These are phyloP conservation scores for Chunga burmeisteri DNA, from an alignment of 2,113 vertebrate genomes.

Conservation along the genomic window DNA sequence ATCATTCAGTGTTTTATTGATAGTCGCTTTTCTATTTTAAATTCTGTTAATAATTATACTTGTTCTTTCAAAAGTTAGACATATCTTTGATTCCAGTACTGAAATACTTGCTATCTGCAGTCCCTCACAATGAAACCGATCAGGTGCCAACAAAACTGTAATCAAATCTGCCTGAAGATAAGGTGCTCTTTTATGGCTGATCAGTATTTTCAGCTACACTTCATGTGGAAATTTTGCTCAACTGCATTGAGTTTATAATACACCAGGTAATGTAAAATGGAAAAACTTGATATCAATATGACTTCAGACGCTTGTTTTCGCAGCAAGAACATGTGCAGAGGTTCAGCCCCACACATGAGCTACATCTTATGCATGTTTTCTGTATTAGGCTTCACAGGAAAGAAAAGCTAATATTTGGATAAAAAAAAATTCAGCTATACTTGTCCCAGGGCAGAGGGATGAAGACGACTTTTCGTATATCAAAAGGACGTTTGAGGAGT, in stretches of 20 bases:
- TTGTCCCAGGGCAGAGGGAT: not conserved
- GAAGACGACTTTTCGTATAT: not conserved
- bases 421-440: not conserved
- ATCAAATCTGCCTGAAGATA: not conserved
- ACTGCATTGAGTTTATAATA: not conserved
- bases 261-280: not conserved
- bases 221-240: not conserved
- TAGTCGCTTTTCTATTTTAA: not conserved
- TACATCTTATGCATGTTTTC: not conserved
- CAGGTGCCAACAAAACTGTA: not conserved
- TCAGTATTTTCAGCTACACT: not conserved
- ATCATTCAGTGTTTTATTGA: not conserved
- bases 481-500: not conserved
- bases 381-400: not conserved
- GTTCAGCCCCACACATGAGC: not conserved
- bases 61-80: not conserved
- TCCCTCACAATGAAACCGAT: not conserved
- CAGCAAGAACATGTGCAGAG: not conserved
- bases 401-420: not conserved
- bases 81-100: not conserved
- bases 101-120: not conserved
- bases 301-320: not conserved
- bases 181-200: not conserved
- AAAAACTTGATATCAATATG: not conserved
- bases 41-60: not conserved